Percentiles rank a stretch among this genome's conserved stretches.
Evolutionary conservation across 1,140 invertebrate genomes (phyloP).

Genomic region (Sycophaga agraensis): DNA sequence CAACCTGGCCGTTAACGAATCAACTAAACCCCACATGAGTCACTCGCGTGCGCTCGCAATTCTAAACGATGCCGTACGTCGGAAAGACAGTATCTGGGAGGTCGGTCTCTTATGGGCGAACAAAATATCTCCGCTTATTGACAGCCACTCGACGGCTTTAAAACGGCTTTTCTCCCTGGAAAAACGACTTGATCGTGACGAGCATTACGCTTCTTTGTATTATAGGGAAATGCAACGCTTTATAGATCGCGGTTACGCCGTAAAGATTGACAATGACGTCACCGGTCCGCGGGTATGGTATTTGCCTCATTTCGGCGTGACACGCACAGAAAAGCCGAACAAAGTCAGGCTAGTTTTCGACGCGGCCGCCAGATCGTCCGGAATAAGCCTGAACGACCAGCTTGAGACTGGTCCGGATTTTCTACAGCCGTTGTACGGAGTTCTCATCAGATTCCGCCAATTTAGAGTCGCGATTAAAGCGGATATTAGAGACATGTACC

Average conservation of each 20-base stretch:
- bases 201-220: background rate
- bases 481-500: background rate
- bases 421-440: background rate
- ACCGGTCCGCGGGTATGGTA: background rate
- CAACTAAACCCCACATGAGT: too few species aligned
- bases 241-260: background rate
- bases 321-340: background rate
- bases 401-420: background rate
- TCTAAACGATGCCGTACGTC: background rate
- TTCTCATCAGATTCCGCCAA: background rate
- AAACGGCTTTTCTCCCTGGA: background rate
- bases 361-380: background rate
- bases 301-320: background rate
- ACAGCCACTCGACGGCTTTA: background rate
- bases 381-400: background rate
- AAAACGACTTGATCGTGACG: background rate
- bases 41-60: background rate
- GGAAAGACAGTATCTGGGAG: background rate
- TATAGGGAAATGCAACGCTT: background rate
- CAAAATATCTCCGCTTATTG: background rate
- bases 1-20: too few species aligned
- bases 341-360: constrained; percentile 4
- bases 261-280: too few species aligned
- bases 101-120: background rate
- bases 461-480: background rate